Base-by-base conservation (phyloP, 2,888 invertebrate species). In the Lathronympha strigana region DNA sequence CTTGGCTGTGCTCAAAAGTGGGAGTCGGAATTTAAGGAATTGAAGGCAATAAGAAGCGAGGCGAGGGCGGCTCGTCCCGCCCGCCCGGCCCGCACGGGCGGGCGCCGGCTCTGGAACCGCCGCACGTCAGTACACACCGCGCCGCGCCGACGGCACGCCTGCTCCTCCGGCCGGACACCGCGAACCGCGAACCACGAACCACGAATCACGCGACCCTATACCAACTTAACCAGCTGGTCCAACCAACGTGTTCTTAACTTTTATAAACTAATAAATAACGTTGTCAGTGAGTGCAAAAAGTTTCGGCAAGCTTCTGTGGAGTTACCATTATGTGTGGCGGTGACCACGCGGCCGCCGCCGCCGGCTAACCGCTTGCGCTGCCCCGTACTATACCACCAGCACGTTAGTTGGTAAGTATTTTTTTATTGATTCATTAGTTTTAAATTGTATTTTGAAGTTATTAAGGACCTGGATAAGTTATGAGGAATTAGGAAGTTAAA, bases 381-480 rank as follows among this genome's bases (percentile, higher is more conserved):
- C 74, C 73, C 73, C 75, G 74, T 70, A 25, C 33, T 53, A 69
- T 71, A 71, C 71, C 69, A 68, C 71, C 76, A 77, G 77, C 80
- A 82, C 84, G 82, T 79, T 79, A 73, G 73, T 76, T 82, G 87
- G 90, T 90, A 80, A 88, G 87, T 86, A 70, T 47, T 51, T 71
- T 49, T 25, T 53, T 54, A 40, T 17, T 6, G 9, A 13, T 28
- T 3, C 11, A n/a, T n/a, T 13, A n/a, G 33, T 8, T 17, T 15
- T 40, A 17, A 17, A 17, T 17, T 6, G 4, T 4, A n/a, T 36
- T 36, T n/a, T 36, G 33, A 33, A 33, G 33, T 33, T 11, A 33
- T 11, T 33, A 33, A 33, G 3, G 6, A 33, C 4, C 13, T 33
- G 28, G 5, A 40, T 31, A 33, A 61, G 43, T 51, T 43, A n/a